Base-by-base conservation (phyloP, 1,140 invertebrate species). In the Aphelenchoides fujianensis region DNA sequence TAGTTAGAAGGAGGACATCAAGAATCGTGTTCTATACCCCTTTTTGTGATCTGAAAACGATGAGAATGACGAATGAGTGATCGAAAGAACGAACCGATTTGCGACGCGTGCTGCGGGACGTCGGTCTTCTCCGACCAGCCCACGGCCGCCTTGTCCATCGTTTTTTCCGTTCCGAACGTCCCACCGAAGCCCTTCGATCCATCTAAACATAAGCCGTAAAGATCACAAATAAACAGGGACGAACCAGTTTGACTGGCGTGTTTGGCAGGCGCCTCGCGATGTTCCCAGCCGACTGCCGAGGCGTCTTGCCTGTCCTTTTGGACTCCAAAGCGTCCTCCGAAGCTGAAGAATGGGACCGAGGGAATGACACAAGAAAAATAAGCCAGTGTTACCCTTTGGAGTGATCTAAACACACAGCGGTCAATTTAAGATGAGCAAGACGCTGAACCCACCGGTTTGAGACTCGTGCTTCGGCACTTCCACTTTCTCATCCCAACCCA, bases 231-330 rank as follows among this genome's bases (percentile, higher is more conserved):
- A 74, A 53, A 36, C 27, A 23, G n/a, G 16, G n/a, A 9, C 63
- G 48, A 69, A 86, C 84, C 84, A 80, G 72, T 86, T 73, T 87
- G 86, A 69, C 85, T 86, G 64, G 84, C 85, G 70, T 87, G 86
- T 72, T 84, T 77, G 1, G 71, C 68, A 0, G 86, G 30, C 70
- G 85, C 76, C 61, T 82, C 80, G 30, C 73, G 68, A 9, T 78
- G 66, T 72, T 89, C 88, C 84, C 90, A 92, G 27, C 87, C 86
- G 69, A 89, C 88, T 12, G 91, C 91, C 9, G 89, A 90, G 83
- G 91, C 91, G 84, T 92, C 91, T 74, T 91, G 88, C 30, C 76
- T 34, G 54, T 84, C 84, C 1, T 48, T 72, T 34, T 85, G 78
- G n/a, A 85, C 75, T 0, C 84, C 84, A 72, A 79, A 85, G 72